phyloP scores from a whole-genome alignment of 2,113 vertebrate genomes.

The Myotis yumanensis region DNA sequence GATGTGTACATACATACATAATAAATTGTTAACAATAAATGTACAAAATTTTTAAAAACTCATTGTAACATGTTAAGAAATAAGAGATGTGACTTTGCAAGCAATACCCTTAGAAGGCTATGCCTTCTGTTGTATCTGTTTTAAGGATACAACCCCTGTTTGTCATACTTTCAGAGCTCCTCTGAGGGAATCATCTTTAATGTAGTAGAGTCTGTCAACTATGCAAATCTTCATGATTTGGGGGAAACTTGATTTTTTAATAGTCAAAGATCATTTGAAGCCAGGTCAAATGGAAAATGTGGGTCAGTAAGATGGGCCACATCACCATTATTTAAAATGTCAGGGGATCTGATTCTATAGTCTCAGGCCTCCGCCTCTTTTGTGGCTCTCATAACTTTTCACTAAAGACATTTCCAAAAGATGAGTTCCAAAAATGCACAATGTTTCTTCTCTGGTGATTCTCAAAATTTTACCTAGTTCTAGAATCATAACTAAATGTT shows the following conservation, averaged over 20 bases:
- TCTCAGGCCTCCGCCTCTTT: not conserved
- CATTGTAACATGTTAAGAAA: not conserved
- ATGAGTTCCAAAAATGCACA: constrained; percentile 10
- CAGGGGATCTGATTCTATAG: not conserved
- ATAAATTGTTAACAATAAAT: not conserved
- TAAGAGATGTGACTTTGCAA: not conserved
- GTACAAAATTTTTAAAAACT: not conserved
- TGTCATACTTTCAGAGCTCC: not conserved
- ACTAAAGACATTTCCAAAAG: not conserved
- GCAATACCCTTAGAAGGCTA: not conserved
- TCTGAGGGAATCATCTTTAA: not conserved
- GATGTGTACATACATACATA: not conserved
- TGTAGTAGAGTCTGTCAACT: not conserved
- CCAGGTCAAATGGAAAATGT: not conserved
- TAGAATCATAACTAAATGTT: not conserved
- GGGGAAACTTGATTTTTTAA: not conserved
- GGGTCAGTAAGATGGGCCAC: not conserved
- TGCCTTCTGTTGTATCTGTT: not conserved
- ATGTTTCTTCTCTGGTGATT: not conserved
- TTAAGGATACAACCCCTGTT: not conserved
- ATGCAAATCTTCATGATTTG: not conserved
- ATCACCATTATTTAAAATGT: not conserved
- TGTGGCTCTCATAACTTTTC: not conserved
- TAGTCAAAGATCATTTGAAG: not conserved
- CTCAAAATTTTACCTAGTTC: not conserved